Conservation (phyloP, 2,888 invertebrate species). For the Amiota mariae region DNA sequence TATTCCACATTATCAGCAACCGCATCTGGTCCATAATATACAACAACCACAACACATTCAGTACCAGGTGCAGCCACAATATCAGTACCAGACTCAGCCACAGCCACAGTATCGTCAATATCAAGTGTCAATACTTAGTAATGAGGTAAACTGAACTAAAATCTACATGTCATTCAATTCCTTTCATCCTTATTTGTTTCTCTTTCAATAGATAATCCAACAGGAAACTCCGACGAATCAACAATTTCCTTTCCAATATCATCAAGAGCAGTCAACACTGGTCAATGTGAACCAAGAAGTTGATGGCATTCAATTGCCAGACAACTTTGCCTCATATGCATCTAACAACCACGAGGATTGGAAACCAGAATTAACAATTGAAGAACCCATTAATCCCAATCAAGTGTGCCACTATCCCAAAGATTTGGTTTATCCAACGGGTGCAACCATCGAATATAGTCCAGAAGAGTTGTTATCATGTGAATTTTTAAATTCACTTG, state of each 20-base stretch:
- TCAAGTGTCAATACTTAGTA: conserved; percentile 1
- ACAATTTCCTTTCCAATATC: not conserved
- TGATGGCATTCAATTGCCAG: conserved; percentile 63
- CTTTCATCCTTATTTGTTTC: too few species aligned
- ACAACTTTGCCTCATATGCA: conserved; percentile 68
- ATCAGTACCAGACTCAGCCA: conserved; percentile 12
- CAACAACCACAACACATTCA: conserved; percentile 44
- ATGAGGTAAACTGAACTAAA: conserved; percentile 4
- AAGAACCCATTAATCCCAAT: conserved; percentile 72
- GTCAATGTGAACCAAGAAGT: conserved; percentile 41
- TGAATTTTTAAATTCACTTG: conserved; percentile 56
- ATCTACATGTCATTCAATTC: not conserved
- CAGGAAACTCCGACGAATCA: too few species aligned
- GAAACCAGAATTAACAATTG: conserved; percentile 71
- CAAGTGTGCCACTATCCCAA: conserved; percentile 71
- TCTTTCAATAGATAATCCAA: too few species aligned
- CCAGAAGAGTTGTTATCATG: conserved; percentile 71
- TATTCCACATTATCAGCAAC: conserved; percentile 26
- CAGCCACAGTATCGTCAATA: conserved; percentile 10
- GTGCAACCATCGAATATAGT: conserved; percentile 69
- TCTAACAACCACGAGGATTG: conserved; percentile 72
- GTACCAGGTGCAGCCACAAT: conserved; percentile 33
- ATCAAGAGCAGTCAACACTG: conserved; percentile 30
- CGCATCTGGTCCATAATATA: conserved; percentile 29
- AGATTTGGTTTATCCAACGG: conserved; percentile 69